A percentile compares a stretch with the other conserved stretches of the same genome.
Evolutionary conservation across 1,140 invertebrate species (phyloP).

Genomic region (Epicauta chinensis): DNA sequence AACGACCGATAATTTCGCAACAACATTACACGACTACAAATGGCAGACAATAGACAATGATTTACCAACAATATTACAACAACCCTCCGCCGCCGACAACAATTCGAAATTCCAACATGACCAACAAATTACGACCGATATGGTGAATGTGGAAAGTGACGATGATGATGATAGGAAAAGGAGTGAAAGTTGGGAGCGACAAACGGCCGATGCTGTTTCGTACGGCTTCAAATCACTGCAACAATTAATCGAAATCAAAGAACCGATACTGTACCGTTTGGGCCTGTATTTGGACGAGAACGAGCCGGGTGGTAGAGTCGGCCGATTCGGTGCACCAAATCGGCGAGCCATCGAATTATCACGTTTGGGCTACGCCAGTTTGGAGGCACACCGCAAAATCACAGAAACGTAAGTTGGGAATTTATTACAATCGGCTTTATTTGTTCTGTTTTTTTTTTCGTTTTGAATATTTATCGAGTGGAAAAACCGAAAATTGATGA

Average conservation of each 20-base stretch:
- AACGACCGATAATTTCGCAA: too few species aligned
- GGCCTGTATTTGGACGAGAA: conserved; percentile 57
- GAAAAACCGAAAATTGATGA: too few species aligned
- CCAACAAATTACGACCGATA: neutral
- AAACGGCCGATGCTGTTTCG: conserved; percentile 52
- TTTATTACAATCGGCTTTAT: too few species aligned
- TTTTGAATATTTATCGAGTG: too few species aligned
- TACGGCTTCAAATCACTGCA: conserved; percentile 61
- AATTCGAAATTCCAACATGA: conserved; percentile 1
- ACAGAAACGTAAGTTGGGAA: conserved; percentile 33
- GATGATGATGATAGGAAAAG: neutral
- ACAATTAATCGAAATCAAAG: conserved; percentile 56
- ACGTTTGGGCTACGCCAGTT: conserved; percentile 61
- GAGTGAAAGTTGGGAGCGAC: conserved; percentile 22
- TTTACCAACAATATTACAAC: too few species aligned
- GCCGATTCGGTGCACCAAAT: conserved; percentile 63
- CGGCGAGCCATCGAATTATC: conserved; percentile 56
- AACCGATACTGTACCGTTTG: conserved; percentile 62
- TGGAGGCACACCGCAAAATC: conserved; percentile 54
- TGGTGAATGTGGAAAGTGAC: conserved; percentile 8
- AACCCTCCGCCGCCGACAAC: too few species aligned
- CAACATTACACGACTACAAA: too few species aligned
- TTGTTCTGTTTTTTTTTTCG: too few species aligned
- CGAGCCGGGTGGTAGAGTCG: conserved; percentile 66
- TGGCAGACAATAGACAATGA: too few species aligned